Evolutionary conservation across 2,797 vertebrate species (phyloP), one percentile per base, ranked within the genome.

Genomic region (Pangasius krempfi): DNA sequence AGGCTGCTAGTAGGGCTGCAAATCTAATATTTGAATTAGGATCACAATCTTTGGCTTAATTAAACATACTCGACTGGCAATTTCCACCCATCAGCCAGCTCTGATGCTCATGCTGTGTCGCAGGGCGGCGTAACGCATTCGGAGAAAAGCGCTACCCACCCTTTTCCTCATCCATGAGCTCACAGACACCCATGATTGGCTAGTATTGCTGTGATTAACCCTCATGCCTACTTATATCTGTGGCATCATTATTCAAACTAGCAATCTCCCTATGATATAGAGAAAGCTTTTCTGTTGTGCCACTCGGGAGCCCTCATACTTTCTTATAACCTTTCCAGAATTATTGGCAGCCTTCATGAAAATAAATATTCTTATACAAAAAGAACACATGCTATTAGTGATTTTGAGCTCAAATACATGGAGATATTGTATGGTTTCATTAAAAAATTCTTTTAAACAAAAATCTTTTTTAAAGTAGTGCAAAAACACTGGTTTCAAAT

Each of bases 161-260:
- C 52, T 81, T 33, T 81, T 82, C 56, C 33, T 37, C 20, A 25
- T 37, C 47, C 37, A 27, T n/a, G 37, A 64, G 25, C 37, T 64
- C 81, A 83, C 58, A 83, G 22, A 8, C 25, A 47, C 12, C 6
- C 12, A 47, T 0, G 20, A 25, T 40, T 58, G 79, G 20, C 79
- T 37, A 56, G 7, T 25, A 1, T 37, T 30, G 5, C 54, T 81
- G 79, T 83, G 27, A 64, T 64, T 83, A 27, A 47, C 60, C 40
- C 25, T 62, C 58, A 6, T 16, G 33, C 56, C 37, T 27, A 64
- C 14, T 83, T 10, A 37, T 78, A 14, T 6, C 50, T 58, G 20
- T 81, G 79, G 18, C 33, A 81, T 60, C 33, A 81, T 83, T 83
- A 82, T 83, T 64, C 40, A 60, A 64, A 62, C 56, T 81, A 25